phyloP scores from a whole-genome alignment of 2,888 invertebrate genomes.

The Dryobota labecula region DNA sequence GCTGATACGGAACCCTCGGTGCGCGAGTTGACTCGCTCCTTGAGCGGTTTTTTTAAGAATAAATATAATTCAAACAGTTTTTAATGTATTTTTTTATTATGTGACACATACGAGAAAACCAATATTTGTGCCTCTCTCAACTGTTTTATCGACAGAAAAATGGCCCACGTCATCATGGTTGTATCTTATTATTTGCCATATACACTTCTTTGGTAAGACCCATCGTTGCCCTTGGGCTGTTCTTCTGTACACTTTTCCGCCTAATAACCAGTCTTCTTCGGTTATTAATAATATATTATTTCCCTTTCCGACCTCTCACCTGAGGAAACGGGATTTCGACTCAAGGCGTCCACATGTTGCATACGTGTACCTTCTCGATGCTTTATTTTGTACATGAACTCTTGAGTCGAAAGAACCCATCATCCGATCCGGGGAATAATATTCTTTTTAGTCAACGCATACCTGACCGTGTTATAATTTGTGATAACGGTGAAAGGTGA shows the following conservation, averaged over 20 bases:
- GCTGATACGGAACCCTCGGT: too few relatives aligned
- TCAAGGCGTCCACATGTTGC: conserved; percentile 28
- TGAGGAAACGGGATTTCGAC: conserved; percentile 19
- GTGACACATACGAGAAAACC: conserved; percentile 54
- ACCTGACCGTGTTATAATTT: too few relatives aligned
- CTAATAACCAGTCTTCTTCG: conserved; percentile 36
- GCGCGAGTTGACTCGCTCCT: too few relatives aligned
- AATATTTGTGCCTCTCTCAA: conserved; percentile 52
- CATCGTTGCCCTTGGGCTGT: conserved; percentile 64
- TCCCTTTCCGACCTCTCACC: conserved; percentile 65
- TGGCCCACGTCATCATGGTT: conserved; percentile 72
- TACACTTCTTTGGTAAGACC: conserved; percentile 65
- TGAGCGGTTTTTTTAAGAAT: too few relatives aligned
- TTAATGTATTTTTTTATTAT: conserved; percentile 14
- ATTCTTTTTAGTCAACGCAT: not conserved
- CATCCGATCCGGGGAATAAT: conserved; percentile 16
- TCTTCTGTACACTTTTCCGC: conserved; percentile 63
- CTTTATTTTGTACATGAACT: conserved; percentile 20
- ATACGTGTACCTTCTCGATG: conserved; percentile 17
- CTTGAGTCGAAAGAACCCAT: conserved; percentile 24
- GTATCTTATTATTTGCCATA: conserved; percentile 61
- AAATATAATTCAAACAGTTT: conserved; percentile 69
- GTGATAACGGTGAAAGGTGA: too few relatives aligned
- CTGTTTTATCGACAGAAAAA: conserved; percentile 66
- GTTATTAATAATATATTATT: conserved; percentile 26